Evolutionary conservation across 2,888 invertebrate genomes (phyloP).

Genomic region (Pollenia griseotomentosa): DNA sequence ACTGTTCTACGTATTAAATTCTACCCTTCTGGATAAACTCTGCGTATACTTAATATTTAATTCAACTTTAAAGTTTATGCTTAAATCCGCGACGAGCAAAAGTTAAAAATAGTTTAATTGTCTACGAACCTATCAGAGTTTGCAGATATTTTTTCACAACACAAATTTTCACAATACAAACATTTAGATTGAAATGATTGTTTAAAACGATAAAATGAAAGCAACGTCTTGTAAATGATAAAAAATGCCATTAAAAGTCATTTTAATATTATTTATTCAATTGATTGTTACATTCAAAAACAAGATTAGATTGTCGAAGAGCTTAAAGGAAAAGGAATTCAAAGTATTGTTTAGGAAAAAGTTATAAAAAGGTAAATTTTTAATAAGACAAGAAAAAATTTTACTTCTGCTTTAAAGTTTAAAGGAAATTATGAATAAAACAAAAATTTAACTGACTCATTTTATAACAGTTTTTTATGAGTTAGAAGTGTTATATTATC

Average conservation of each 20-base stretch:
- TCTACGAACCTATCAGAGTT: background rate
- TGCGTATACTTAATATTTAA: conserved; percentile 29
- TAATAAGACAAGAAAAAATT: no score
- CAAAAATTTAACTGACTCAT: no score
- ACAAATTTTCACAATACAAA: background rate
- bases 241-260: background rate
- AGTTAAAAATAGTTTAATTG: background rate
- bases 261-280: background rate
- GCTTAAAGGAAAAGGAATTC: background rate
- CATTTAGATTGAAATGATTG: background rate
- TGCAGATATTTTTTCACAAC: conserved; percentile 9
- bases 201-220: background rate
- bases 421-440: no score
- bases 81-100: background rate
- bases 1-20: background rate
- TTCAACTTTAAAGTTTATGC: background rate
- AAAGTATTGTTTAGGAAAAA: background rate
- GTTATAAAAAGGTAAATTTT: background rate
- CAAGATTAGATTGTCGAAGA: background rate
- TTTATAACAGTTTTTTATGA: no score
- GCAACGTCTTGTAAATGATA: background rate
- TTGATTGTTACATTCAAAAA: conserved; percentile 8
- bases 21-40: background rate
- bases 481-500: no score
- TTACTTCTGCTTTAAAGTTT: no score